A percentile compares a stretch with the other conserved stretches of the same genome.
phyloP scores from a whole-genome alignment of 2,888 invertebrate species.

The Noctua comes region DNA sequence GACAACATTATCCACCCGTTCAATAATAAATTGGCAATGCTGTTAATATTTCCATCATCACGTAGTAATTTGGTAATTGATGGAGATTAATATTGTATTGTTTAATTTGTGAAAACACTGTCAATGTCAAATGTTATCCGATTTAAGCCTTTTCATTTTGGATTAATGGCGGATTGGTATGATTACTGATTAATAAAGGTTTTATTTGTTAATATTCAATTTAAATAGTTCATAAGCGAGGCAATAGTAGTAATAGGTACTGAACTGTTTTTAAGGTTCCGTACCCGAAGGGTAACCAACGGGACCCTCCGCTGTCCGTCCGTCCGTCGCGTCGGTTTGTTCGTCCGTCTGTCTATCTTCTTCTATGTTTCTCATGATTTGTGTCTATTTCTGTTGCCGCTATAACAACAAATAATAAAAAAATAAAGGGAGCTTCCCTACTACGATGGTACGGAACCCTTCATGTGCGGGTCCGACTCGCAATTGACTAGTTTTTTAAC shows the following conservation, averaged over 20 bases:
- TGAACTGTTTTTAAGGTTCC: background rate
- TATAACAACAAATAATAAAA: too few relatives aligned
- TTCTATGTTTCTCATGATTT: too few relatives aligned
- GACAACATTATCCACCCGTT: background rate
- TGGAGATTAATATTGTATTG: slow-evolving; percentile 24
- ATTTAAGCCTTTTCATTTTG: slow-evolving; percentile 30
- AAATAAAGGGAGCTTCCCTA: too few relatives aligned
- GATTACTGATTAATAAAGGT: background rate
- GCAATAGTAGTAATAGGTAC: background rate
- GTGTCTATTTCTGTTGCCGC: too few relatives aligned
- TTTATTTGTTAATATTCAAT: slow-evolving; percentile 15
- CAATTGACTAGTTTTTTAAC: background rate
- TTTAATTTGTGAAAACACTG: slow-evolving; percentile 41
- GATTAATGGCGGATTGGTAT: slow-evolving; percentile 26
- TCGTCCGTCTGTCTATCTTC: too few relatives aligned
- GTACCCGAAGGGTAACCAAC: too few relatives aligned
- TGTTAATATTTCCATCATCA: slow-evolving; percentile 20
- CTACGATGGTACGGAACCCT: too few relatives aligned
- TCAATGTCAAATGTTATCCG: slow-evolving; percentile 46
- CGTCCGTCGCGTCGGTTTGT: too few relatives aligned
- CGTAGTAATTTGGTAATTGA: slow-evolving; percentile 18
- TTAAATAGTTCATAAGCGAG: background rate
- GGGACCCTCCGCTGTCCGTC: too few relatives aligned
- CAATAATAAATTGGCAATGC: slow-evolving; percentile 13
- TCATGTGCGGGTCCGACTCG: too few relatives aligned